Percentiles rank a stretch among this genome's conserved stretches.
Conservation (phyloP, 2,797 vertebrate species). For the Yasuhikotakia modesta region DNA sequence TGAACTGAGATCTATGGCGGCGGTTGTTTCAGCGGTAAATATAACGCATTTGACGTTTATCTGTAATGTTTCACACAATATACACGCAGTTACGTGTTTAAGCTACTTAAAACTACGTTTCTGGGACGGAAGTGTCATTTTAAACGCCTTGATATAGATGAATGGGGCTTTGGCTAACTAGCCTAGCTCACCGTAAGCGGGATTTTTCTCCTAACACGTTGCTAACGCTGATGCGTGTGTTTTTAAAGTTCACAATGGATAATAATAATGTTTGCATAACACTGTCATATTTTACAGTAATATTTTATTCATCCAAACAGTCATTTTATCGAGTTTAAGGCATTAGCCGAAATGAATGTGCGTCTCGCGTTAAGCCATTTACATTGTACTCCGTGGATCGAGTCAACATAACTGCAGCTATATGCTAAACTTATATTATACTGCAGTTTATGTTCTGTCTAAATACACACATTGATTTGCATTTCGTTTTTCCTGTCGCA, state of each 20-base stretch:
- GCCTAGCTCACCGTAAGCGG: slow-evolving; percentile 36
- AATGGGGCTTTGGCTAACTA: slow-evolving; percentile 5
- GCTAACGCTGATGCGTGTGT: slow-evolving; percentile 12
- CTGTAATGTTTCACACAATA: background rate
- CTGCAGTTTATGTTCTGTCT: background rate
- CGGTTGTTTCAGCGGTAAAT: slow-evolving; percentile 69
- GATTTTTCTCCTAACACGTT: slow-evolving; percentile 42
- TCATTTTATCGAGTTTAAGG: background rate
- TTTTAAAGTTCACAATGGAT: background rate
- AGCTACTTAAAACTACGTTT: background rate
- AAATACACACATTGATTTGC: background rate
- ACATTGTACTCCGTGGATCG: slow-evolving; percentile 26
- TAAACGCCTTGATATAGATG: background rate
- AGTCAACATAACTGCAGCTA: background rate
- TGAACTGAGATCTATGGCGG: slow-evolving; percentile 70
- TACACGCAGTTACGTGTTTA: too few species aligned
- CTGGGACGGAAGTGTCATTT: background rate
- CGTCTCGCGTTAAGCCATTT: background rate
- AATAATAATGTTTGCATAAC: background rate
- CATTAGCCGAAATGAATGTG: background rate
- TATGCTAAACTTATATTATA: background rate
- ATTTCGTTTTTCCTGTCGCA: too few species aligned
- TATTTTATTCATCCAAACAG: background rate
- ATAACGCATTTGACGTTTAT: background rate
- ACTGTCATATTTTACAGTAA: background rate